Conservation (phyloP, 1,140 invertebrate species). For the Calliphora vicina region DNA sequence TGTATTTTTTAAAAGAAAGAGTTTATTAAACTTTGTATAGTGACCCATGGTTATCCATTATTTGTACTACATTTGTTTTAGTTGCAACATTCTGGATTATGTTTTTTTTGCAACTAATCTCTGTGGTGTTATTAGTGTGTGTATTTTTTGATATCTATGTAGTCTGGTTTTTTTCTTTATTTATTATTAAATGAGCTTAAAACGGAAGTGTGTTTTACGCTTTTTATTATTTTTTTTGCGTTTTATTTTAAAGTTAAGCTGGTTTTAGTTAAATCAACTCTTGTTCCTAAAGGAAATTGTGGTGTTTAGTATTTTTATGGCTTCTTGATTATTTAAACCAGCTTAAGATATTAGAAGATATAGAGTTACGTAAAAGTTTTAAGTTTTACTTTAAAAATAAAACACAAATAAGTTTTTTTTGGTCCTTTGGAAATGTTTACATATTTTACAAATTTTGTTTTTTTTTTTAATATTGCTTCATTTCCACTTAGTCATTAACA, state of each 20-base stretch:
- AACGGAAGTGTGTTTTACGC: background rate
- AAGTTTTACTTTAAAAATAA: too few relatives aligned
- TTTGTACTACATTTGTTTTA: background rate
- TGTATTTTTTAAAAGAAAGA: background rate
- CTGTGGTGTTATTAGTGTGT: too few relatives aligned
- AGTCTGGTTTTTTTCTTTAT: background rate
- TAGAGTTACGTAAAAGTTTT: background rate
- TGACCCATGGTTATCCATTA: background rate
- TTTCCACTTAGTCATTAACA: background rate
- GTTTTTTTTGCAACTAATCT: constrained; percentile 3
- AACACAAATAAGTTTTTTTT: too few relatives aligned
- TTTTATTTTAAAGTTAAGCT: background rate
- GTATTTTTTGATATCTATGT: background rate
- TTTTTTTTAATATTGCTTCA: background rate
- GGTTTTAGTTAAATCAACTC: background rate
- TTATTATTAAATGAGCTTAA: background rate
- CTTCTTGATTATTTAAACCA: background rate
- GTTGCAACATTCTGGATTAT: background rate
- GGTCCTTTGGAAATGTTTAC: too few relatives aligned
- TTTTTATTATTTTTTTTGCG: background rate
- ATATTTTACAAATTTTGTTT: background rate
- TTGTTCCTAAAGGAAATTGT: background rate
- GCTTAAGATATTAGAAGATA: background rate
- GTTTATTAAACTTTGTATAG: constrained; percentile 9
- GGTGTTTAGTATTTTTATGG: background rate